phyloP scores from a whole-genome alignment of 2,888 invertebrate genomes.

The Hirtodrosophila duncani region DNA sequence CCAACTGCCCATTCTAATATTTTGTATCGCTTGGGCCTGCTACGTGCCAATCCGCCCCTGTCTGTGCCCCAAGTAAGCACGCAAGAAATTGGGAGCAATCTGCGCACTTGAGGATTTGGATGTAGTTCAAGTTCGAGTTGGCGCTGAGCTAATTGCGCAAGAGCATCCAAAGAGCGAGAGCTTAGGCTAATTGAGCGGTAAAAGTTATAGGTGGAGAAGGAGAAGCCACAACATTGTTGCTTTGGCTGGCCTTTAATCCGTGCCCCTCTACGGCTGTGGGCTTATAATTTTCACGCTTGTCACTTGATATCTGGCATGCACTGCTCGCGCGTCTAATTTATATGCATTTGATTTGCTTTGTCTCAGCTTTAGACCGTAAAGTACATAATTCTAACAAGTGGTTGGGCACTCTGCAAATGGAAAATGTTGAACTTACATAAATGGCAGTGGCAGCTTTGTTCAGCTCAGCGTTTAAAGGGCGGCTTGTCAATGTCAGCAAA shows the following conservation, averaged over 20 bases:
- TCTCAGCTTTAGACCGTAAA: no score
- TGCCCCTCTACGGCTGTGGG: slow-evolving; percentile 21
- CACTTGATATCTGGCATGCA: slow-evolving; percentile 54
- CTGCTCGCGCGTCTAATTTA: slow-evolving; percentile 47
- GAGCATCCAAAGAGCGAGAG: slow-evolving; percentile 48
- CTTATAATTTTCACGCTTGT: slow-evolving; percentile 58
- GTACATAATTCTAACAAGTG: slow-evolving; percentile 23
- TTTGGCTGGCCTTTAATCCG: slow-evolving; percentile 52
- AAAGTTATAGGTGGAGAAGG: slow-evolving; percentile 3
- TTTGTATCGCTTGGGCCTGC: no score
- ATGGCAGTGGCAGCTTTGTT: slow-evolving; percentile 58
- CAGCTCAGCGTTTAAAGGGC: slow-evolving; percentile 7
- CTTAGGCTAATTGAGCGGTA: slow-evolving; percentile 20
- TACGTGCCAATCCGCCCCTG: no score
- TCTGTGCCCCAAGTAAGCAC: slow-evolving; percentile 24
- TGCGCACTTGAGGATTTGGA: slow-evolving; percentile 48
- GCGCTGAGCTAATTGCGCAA: slow-evolving; percentile 41
- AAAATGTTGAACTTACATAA: slow-evolving; percentile 68
- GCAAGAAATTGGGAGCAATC: slow-evolving; percentile 56
- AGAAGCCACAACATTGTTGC: background rate
- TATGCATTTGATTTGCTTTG: slow-evolving; percentile 51
- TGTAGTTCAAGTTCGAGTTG: slow-evolving; percentile 66
- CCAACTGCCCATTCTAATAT: no score
- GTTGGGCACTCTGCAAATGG: slow-evolving; percentile 40
- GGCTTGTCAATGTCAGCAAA: slow-evolving; percentile 33